Evolutionary conservation across 2,888 invertebrate genomes (phyloP).

Genomic region (Cosmia pyralina): DNA sequence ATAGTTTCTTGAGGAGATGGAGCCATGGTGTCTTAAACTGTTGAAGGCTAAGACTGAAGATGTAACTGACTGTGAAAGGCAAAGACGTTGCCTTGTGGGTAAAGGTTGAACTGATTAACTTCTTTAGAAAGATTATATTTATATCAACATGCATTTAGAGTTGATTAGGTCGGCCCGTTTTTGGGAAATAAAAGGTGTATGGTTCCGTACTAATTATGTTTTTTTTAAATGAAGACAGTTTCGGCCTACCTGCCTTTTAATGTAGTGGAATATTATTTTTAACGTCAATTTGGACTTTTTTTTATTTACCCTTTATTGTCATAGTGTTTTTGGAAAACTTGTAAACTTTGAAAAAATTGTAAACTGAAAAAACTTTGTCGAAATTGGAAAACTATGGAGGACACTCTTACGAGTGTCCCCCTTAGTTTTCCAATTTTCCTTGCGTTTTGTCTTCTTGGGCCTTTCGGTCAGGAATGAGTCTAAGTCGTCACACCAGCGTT

Average conservation of each 20-base stretch:
- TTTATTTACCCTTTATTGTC: too few relatives aligned
- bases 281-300: not conserved
- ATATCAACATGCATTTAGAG: not conserved
- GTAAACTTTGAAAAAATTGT: too few relatives aligned
- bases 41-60: not conserved
- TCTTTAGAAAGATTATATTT: constrained; percentile 3
- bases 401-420: too few relatives aligned
- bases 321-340: too few relatives aligned
- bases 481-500: too few relatives aligned
- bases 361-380: too few relatives aligned
- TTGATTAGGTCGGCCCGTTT: not conserved
- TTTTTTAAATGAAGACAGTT: not conserved
- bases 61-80: not conserved
- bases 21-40: constrained; percentile 27
- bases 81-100: not conserved
- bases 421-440: too few relatives aligned
- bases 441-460: too few relatives aligned
- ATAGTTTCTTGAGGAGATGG: constrained; percentile 41
- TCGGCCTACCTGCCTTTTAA: too few relatives aligned
- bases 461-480: too few relatives aligned
- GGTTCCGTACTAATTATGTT: constrained; percentile 11
- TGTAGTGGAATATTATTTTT: not conserved
- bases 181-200: not conserved
- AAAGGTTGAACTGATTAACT: not conserved
- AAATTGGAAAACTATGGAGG: too few relatives aligned